Conservation (phyloP, 2,113 vertebrate genomes). For the Aptenodytes forsteri region DNA sequence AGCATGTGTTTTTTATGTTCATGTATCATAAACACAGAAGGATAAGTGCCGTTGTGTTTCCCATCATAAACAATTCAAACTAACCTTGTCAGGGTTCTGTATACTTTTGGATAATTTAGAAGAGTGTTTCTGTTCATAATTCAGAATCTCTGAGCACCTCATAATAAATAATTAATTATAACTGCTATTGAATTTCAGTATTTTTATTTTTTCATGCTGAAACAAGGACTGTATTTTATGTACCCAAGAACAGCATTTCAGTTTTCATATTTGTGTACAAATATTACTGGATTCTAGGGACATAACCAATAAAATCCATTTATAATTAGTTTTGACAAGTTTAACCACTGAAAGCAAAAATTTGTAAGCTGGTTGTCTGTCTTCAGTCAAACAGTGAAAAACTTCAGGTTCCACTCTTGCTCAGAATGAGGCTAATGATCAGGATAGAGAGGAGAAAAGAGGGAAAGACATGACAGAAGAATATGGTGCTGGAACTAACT, state of each 20-base stretch:
- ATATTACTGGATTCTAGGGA: not conserved
- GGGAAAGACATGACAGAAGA: not conserved
- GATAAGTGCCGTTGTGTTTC: not conserved
- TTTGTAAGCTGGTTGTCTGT: not conserved
- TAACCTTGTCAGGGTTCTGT: not conserved
- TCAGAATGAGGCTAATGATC: not conserved
- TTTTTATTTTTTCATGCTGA: not conserved
- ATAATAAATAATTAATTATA: not conserved
- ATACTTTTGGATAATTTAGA: not conserved
- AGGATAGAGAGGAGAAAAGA: not conserved
- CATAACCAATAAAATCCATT: not conserved
- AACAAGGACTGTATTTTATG: not conserved
- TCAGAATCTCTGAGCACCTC: not conserved
- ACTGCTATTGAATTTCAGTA: not conserved
- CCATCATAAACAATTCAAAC: not conserved
- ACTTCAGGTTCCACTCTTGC: not conserved
- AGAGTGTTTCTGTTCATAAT: not conserved
- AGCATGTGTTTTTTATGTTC: not conserved
- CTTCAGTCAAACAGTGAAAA: not conserved
- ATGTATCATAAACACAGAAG: not conserved
- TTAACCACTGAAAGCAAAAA: not conserved
- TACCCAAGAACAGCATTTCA: not conserved
- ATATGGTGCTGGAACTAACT: not conserved
- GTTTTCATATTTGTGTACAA: not conserved
- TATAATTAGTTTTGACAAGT: not conserved